Evolutionary conservation across 92 coral and sea anemone genomes (phyloP), one percentile per base, ranked within the genome.

Genomic region (Nematostella vectensis): DNA sequence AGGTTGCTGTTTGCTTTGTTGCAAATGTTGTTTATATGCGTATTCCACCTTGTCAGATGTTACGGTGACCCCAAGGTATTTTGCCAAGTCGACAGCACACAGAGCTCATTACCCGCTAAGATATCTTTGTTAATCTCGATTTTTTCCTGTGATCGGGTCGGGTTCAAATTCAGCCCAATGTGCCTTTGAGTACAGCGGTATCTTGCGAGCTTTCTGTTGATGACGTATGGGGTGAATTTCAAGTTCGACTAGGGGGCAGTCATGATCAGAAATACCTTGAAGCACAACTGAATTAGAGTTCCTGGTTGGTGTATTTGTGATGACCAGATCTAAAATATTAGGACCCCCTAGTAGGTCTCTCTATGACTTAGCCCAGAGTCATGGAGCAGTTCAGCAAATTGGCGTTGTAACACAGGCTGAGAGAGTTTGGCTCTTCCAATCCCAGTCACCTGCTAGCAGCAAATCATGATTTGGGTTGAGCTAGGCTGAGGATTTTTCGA

Each of bases 341-440:
- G 2, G 55, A 50, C 15, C 40, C 56, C 62, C 87, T 79, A 37
- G 87, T 73, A 1, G 81, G 87, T 61, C 31, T 13, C 26, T 74
- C 74, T 9, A 80, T 82, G n/a, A 80, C 48, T 31, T 81, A 74
- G 70, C 22, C 65, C 68, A 18, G 43, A 49, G 43, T 80, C 78
- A 11, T 77, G 74, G 0, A 80, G 31, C 10, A 75, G 23, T 44
- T 75, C 88, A 37, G 84, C 79, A 64, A 75, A 81, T n/a, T 63
- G 68, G 71, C 55, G 62, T 29, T 75, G 70, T 2, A 81, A 58
- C 2, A 55, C 16, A 21, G 66, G 69, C 47, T 63, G 37, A 27
- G 61, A 19, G 59, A 79, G 50, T 61, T 38, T 80, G 54, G 4
- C 61, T 29, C 48, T 54, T 29, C 87, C 76, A 73, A 54, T 73